Percentiles rank a stretch among this genome's conserved stretches.
Conservation (phyloP, 2,113 vertebrate genomes). For the Thymallus thymallus region DNA sequence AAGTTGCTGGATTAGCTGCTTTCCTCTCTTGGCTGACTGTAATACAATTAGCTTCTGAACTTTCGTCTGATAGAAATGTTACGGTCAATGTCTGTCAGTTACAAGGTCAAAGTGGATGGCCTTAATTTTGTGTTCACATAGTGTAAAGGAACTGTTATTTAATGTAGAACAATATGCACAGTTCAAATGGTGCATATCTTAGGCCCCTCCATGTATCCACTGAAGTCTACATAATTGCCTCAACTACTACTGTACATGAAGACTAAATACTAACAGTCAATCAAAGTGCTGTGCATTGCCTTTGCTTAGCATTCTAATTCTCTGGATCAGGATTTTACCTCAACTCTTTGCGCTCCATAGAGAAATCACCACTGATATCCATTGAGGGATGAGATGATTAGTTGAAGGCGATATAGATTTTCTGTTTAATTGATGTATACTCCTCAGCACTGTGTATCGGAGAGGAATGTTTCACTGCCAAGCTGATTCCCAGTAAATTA, state of each 20-base stretch:
- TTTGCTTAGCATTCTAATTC: not conserved
- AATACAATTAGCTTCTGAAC: not conserved
- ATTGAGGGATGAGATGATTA: slow-evolving; percentile 15
- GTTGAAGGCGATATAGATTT: slow-evolving; percentile 5
- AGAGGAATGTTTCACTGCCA: not conserved
- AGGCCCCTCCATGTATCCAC: not conserved
- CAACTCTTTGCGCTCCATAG: not conserved
- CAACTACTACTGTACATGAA: no score
- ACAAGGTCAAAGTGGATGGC: not conserved
- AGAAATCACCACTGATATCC: slow-evolving; percentile 18
- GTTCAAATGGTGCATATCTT: not conserved
- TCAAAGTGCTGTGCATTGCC: not conserved
- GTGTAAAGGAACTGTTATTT: not conserved
- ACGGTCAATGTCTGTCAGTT: not conserved
- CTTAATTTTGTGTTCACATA: not conserved
- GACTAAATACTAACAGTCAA: not conserved
- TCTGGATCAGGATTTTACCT: not conserved
- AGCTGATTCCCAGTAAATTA: not conserved
- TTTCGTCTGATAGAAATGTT: not conserved
- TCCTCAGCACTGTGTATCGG: not conserved
- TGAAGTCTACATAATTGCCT: not conserved
- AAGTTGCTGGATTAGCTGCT: not conserved
- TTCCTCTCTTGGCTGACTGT: not conserved
- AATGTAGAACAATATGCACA: no score
- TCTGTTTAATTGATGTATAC: not conserved